These are phyloP conservation scores for Heliconius melpomene DNA, from an alignment of 1,140 invertebrate species.

Conservation along the genomic window DNA sequence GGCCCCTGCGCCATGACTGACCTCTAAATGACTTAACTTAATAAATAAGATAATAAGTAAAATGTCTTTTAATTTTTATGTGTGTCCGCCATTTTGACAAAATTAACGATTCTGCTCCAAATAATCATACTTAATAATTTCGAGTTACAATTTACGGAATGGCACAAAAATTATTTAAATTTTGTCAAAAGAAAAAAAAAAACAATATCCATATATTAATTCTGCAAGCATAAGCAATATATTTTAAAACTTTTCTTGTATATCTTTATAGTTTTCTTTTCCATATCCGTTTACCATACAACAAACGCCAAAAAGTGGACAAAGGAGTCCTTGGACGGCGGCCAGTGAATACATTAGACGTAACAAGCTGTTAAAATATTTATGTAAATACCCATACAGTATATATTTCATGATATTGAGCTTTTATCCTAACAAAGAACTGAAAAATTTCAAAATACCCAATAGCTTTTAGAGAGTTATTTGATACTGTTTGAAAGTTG, in stretches of 20 bases:
- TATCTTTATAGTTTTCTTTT: slow-evolving; percentile 23
- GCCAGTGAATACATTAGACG: slow-evolving; percentile 56
- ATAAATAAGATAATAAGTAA: too few species aligned
- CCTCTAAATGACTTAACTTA: too few species aligned
- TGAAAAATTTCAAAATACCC: background rate
- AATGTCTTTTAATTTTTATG: too few species aligned
- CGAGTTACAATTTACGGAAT: too few species aligned
- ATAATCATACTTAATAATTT: too few species aligned
- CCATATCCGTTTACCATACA: slow-evolving; percentile 37
- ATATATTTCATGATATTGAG: background rate
- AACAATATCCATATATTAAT: too few species aligned
- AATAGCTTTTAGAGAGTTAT: background rate
- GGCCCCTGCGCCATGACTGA: too few species aligned
- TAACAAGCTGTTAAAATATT: slow-evolving; percentile 23
- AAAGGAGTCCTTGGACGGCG: slow-evolving; percentile 52
- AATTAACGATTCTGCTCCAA: too few species aligned
- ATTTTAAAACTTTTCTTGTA: background rate
- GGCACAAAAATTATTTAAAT: too few species aligned
- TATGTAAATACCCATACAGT: slow-evolving; percentile 9
- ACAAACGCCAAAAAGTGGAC: slow-evolving; percentile 30
- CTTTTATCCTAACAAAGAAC: slow-evolving; percentile 1
- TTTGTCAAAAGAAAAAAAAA: too few species aligned
- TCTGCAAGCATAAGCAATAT: background rate
- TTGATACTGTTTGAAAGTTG: background rate
- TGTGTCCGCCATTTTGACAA: too few species aligned